Conservation (phyloP, 2,797 vertebrate species). For the Synanceia verrucosa region DNA sequence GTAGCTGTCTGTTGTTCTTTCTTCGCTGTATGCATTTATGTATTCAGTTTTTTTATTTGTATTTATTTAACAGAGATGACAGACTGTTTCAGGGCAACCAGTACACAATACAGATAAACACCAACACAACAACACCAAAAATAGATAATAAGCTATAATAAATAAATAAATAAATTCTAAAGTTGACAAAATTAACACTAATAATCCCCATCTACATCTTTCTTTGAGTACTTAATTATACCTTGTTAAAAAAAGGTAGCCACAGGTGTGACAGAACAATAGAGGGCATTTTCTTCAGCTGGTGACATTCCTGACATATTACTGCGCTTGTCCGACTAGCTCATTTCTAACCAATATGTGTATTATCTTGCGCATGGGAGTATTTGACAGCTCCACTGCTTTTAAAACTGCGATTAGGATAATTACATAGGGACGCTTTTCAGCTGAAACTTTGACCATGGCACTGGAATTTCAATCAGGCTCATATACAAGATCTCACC, state of each 20-base stretch:
- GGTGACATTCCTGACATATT: slow-evolving; percentile 58
- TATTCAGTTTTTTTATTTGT: slow-evolving; percentile 5
- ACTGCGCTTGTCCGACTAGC: slow-evolving; percentile 48
- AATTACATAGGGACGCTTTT: slow-evolving; percentile 69
- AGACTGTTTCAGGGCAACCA: neutral
- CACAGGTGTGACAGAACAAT: slow-evolving; percentile 63
- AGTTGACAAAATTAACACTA: slow-evolving; percentile 41
- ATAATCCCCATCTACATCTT: slow-evolving; percentile 37
- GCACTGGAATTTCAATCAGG: slow-evolving; percentile 67
- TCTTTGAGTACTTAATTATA: slow-evolving; percentile 66
- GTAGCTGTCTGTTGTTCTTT: neutral
- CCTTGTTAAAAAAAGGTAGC: slow-evolving; percentile 55
- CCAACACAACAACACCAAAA: slow-evolving; percentile 15
- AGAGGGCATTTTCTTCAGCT: slow-evolving; percentile 54
- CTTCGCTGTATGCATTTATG: neutral
- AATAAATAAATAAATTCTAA: slow-evolving; percentile 35
- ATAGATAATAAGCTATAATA: slow-evolving; percentile 33
- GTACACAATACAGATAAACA: slow-evolving; percentile 6
- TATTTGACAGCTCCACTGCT: slow-evolving; percentile 70
- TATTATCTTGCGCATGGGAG: slow-evolving; percentile 53
- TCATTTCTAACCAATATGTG: slow-evolving; percentile 57
- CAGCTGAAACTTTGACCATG: slow-evolving; percentile 60
- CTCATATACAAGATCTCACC: slow-evolving; percentile 21
- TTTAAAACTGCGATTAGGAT: slow-evolving; percentile 73
- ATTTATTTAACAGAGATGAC: slow-evolving; percentile 12